Percentiles rank a stretch among this genome's conserved stretches.
Evolutionary conservation across 2,888 invertebrate genomes (phyloP).

Genomic region (Chymomyza caudatula): DNA sequence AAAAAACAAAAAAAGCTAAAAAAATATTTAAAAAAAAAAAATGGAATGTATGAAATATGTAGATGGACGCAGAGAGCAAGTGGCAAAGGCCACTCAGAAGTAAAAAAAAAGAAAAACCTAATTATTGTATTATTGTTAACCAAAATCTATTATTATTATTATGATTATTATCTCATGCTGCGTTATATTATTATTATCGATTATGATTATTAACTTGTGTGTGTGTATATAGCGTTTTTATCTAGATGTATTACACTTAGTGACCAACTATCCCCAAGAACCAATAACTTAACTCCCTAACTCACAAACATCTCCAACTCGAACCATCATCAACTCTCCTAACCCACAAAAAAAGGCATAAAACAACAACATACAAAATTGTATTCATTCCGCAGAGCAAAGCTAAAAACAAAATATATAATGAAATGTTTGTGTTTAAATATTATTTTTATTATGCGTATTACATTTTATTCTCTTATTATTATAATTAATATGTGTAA

Average conservation of each 20-base stretch:
- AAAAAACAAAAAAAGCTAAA: slow-evolving; percentile 16
- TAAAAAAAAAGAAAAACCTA: slow-evolving; percentile 31
- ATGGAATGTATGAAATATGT: slow-evolving; percentile 12
- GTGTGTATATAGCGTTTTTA: slow-evolving; percentile 66
- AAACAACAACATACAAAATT: slow-evolving; percentile 23
- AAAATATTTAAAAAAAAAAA: slow-evolving; percentile 14
- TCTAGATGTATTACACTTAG: slow-evolving; percentile 71
- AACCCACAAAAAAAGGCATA: neutral
- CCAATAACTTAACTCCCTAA: neutral
- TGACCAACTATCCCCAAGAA: slow-evolving; percentile 17
- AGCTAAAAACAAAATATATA: slow-evolving; percentile 37
- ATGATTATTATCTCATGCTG: slow-evolving; percentile 61
- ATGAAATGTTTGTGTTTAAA: neutral
- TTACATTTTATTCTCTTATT: too few species aligned
- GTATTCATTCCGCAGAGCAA: slow-evolving; percentile 61
- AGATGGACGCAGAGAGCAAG: slow-evolving; percentile 27
- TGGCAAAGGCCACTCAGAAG: slow-evolving; percentile 16
- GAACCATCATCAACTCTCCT: slow-evolving; percentile 18
- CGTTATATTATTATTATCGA: slow-evolving; percentile 59
- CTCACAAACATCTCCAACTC: neutral
- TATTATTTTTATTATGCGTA: neutral
- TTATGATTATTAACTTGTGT: slow-evolving; percentile 48
- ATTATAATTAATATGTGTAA: neutral
- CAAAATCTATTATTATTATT: slow-evolving; percentile 49
- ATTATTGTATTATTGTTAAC: slow-evolving; percentile 75